phyloP scores from a whole-genome alignment of 2,797 vertebrate species.

The Coendou prehensilis region DNA sequence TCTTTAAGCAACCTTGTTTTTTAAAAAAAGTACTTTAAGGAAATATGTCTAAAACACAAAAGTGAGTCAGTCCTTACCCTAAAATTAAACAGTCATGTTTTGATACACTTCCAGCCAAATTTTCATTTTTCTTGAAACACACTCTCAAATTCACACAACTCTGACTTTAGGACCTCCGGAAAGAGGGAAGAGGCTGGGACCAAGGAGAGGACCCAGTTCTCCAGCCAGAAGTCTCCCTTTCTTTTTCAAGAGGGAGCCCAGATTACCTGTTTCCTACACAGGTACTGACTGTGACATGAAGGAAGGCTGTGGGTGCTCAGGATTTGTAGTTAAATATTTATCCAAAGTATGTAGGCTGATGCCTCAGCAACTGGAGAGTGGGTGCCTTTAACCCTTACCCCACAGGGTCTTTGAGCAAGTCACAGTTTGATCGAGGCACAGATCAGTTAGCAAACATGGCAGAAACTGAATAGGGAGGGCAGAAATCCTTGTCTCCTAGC shows the following conservation, averaged over 20 bases:
- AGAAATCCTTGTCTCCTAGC: background rate
- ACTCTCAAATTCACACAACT: background rate
- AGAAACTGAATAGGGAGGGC: background rate
- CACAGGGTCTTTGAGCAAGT: conserved; percentile 16
- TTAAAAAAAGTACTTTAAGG: conserved; percentile 38
- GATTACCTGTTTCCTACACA: background rate
- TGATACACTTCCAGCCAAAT: conserved; percentile 40
- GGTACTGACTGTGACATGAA: conserved; percentile 36
- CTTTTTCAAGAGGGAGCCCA: background rate
- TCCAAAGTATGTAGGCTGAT: background rate
- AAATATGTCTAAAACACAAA: conserved; percentile 62
- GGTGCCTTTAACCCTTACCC: background rate
- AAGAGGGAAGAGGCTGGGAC: conserved; percentile 20
- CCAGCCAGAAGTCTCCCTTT: background rate
- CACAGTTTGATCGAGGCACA: background rate
- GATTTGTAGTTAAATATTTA: conserved; percentile 43
- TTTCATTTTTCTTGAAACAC: conserved; percentile 60
- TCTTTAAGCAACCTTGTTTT: conserved; percentile 43
- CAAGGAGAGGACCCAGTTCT: background rate
- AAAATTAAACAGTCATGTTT: conserved; percentile 69
- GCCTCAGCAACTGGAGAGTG: background rate
- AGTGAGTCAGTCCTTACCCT: conserved; percentile 35
- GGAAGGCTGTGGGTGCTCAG: background rate
- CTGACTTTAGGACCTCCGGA: background rate
- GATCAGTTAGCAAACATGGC: background rate